Base-by-base conservation (phyloP, 2,888 invertebrate species). In the Crepidodera aurea region DNA sequence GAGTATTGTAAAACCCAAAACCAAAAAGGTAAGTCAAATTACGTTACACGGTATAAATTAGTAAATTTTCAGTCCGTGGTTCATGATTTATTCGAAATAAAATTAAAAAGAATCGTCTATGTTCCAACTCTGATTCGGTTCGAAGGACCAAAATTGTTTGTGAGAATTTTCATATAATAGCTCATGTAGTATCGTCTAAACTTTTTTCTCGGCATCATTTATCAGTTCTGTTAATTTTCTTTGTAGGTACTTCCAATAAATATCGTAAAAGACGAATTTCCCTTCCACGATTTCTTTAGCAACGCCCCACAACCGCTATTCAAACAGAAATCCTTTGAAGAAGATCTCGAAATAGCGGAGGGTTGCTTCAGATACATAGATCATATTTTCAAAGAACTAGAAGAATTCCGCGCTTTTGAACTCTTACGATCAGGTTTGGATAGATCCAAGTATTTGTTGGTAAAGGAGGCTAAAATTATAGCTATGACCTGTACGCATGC, bases 401-500 rank as follows among this genome's bases (percentile, higher is more conserved):
- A 99, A 78, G 98, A 99, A 79, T 99, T 99, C 79, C 86, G 98
- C 51, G 98, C 99, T 0, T 99, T 99, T 81, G 99, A 99, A 81
- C 83, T 99, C 68, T 83, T 99, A 5, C 86, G 99, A 7, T 96
- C 95, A 50, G 99, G 99, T 0, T 83, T 96, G 48, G 99, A 99
- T 80, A 85, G 99, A 48, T 96, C 98, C 0, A 94, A 97, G 76
- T 99, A 99, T 82, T 84, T 99, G 59, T 84, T 99, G 54, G 98
- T 99, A 0, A 96, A 97, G 78, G 99, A 99, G 79, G 98, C 99
- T 0, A 99, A 98, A 83, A 97, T 99, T 57, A 99, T 99, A 71
- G 99, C 99, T 0, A 99, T 99, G 99, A 99, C 99, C 0, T 99
- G 99, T 83, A 99, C 99, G 0, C 99, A 99, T 81, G 99, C 99